Evolutionary conservation across 2,113 vertebrate species (phyloP), one percentile per base, ranked within the genome.

Genomic region (Cygnus atratus): DNA sequence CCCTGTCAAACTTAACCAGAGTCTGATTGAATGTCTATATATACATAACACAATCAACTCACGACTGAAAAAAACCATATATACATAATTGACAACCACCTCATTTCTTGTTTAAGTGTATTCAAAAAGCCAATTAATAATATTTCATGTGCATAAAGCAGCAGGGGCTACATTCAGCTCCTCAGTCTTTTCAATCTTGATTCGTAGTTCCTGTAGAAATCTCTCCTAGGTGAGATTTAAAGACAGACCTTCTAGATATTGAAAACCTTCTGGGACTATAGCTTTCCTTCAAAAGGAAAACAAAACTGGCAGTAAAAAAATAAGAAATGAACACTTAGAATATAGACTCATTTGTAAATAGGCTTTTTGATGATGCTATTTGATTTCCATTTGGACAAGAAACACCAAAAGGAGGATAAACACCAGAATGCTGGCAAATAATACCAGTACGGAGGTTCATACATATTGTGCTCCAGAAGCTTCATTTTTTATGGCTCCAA

Each of bases 381-480:
- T 67, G 61, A 59, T 94, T 91, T 93, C 46, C 77, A 3, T 90
- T 94, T 90, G 50, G 54, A 96, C 55, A 52, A 91, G 46, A 74
- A 92, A 68, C 11, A 28, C 8, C 33, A 26, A 52, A 52, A 24
- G 50, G 48, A 96, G 59, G 52, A 91, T 52, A 74, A 92, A 68
- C 12, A 28, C 9, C 33, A 62, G 55, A 82, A 80, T 58, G 71
- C 57, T 86, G 73, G 65, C 79, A 94, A 94, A 43, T 43, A 74
- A 28, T 62, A 89, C 7, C 25, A 54, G 17, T 73, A 48, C 6
- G 46, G 20, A 22, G 20, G 20, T 48, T 48, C 18, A 68, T 61
- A 90, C 84, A 92, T 86, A 93, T 74, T 92, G 72, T 48, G 61
- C 88, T 88, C 86, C 7, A 4, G 57, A 88, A 93, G 20, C 62